Evolutionary conservation across 2,113 vertebrate species (phyloP), one percentile per base, ranked within the genome.

Genomic region (Halichoerus grypus): DNA sequence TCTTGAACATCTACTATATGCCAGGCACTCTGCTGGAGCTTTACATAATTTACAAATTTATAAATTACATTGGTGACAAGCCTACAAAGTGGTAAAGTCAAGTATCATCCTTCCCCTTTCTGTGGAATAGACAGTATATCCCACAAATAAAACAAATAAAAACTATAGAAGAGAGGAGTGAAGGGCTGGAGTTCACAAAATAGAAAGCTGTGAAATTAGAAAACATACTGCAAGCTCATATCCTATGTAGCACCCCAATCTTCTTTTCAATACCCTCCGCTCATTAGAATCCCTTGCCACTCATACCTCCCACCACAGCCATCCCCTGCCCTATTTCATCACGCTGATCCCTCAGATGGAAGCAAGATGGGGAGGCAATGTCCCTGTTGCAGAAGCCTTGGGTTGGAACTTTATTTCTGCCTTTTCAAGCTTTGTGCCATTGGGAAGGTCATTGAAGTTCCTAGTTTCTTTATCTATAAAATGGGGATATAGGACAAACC

Each of bases 391-490:
- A 80, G 33, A 85, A 84, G 22, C 61, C 49, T 55, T 88, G 31
- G n/a, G 14, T 2, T 33, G 6, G n/a, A 67, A 63, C 63, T 61
- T n/a, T 53, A 55, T 13, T 69, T 61, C 16, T 96, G 28, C 31
- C 28, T 93, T 85, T 69, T 81, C 39, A 95, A 93, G 39, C 24
- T 87, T 42, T 31, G 1, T 49, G 19, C 11, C 33, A 83, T 13
- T 21, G 36, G 67, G 79, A 96, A 84, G 14, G 39, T 87, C 22
- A 94, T 46, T 87, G 88, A 69, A 92, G 88, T 12, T 80, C 49
- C 49, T 28, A 74, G 7, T 36, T 89, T 91, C 67, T 80, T 59
- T n/a, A 80, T 36, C 12, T 82, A 33, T 16, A 51, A 96, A 63
- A 71, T 53, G 11, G 22, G 28, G 19, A 82, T 28, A 31, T 2